Conservation (phyloP, 1,140 invertebrate species). For the Drosophila dunni region DNA sequence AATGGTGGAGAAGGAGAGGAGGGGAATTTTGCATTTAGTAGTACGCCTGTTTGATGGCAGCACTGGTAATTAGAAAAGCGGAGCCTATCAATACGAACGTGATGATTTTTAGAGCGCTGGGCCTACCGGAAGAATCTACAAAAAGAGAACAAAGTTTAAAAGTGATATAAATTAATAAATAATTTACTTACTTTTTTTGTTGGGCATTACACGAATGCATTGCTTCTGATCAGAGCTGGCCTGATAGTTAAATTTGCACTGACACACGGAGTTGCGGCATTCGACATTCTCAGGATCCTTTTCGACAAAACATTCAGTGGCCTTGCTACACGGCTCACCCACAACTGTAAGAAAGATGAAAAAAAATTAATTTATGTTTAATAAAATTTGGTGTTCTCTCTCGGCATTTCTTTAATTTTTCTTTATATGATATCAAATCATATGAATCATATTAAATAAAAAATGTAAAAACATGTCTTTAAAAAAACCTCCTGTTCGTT, state of each 20-base stretch:
- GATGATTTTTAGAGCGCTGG: constrained; percentile 84
- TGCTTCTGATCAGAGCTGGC: constrained; percentile 76
- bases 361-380: neutral
- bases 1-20: neutral
- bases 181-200: constrained; percentile 73
- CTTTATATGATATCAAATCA: too few relatives aligned
- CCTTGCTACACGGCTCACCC: constrained; percentile 82
- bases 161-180: neutral
- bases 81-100: constrained; percentile 82
- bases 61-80: constrained; percentile 83
- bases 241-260: constrained; percentile 85
- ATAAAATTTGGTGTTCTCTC: too few relatives aligned
- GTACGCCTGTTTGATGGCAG: constrained; percentile 83
- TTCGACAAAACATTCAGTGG: constrained; percentile 84
- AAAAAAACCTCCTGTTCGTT: too few relatives aligned
- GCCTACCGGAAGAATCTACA: constrained; percentile 84
- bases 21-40: constrained; percentile 56
- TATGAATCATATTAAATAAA: too few relatives aligned
- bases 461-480: too few relatives aligned
- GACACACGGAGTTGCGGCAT: constrained; percentile 86
- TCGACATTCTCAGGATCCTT: constrained; percentile 83
- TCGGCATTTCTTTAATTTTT: too few relatives aligned
- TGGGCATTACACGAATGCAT: constrained; percentile 76
- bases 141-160: neutral
- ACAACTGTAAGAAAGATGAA: constrained; percentile 68